Conservation (phyloP, 2,888 invertebrate species). For the Ophion ventricosus region DNA sequence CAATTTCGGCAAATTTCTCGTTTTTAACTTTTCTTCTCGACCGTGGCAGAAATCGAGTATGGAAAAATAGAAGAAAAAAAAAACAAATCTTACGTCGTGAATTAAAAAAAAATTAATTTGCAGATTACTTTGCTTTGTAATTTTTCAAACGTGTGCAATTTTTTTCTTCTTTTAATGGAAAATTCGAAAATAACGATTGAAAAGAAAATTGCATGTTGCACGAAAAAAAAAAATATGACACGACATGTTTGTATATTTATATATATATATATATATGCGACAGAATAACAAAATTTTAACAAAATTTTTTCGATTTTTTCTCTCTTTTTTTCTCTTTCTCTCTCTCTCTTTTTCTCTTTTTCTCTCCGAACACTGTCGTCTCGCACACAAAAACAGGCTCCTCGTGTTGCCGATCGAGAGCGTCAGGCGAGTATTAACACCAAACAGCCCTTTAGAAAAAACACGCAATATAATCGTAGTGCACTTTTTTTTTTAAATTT, state of each 20-base stretch:
- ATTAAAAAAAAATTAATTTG: no score
- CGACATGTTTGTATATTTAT: neutral
- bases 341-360: constrained; percentile 69
- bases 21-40: no score
- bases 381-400: constrained; percentile 79
- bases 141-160: no score
- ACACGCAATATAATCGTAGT: constrained; percentile 40
- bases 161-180: no score
- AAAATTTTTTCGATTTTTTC: constrained; percentile 69
- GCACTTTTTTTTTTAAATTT: constrained; percentile 5
- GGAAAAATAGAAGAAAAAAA: no score
- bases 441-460: constrained; percentile 67
- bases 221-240: no score
- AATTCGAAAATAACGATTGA: no score
- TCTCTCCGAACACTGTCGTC: constrained; percentile 72
- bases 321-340: constrained; percentile 68
- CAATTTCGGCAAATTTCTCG: no score
- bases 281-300: constrained; percentile 66
- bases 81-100: no score
- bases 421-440: constrained; percentile 81
- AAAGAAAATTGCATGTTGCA: no score
- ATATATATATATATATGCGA: neutral
- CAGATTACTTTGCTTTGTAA: no score
- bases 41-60: no score
- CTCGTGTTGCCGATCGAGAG: constrained; percentile 79